These are phyloP conservation scores for Pseudotriccus pelzelni DNA, from an alignment of 2,797 vertebrate species.

Conservation along the genomic window DNA sequence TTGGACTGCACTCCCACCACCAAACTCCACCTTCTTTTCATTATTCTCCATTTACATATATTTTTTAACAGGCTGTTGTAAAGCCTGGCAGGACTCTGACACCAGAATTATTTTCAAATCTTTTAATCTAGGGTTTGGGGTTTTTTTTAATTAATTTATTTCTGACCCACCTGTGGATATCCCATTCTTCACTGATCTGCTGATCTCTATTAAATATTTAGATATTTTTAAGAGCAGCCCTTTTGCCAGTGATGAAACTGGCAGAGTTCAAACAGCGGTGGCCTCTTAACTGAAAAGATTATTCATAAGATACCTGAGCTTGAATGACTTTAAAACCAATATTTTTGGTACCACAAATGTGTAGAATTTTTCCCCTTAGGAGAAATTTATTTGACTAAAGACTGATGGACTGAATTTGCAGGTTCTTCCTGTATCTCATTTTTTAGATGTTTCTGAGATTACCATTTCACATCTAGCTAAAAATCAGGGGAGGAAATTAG, in stretches of 20 bases:
- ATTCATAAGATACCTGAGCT: not conserved
- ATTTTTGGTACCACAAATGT: not conserved
- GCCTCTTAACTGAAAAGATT: not conserved
- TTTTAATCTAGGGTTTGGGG: not conserved
- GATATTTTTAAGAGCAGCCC: not conserved
- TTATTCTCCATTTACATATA: not conserved
- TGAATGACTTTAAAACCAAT: not conserved
- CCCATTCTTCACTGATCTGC: not conserved
- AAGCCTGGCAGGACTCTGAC: not conserved
- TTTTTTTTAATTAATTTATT: not conserved
- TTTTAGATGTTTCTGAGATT: constrained; percentile 1
- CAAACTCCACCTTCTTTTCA: not conserved
- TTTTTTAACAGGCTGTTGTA: not conserved
- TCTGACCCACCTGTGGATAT: not conserved
- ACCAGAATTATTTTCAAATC: not conserved
- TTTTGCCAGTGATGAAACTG: not conserved
- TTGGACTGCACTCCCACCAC: not conserved
- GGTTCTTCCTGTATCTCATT: not conserved
- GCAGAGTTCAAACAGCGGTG: not conserved
- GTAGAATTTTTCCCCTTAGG: not conserved
- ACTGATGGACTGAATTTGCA: not conserved
- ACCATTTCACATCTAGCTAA: not conserved
- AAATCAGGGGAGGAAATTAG: not conserved
- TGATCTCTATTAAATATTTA: constrained; percentile 4
- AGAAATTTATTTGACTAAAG: not conserved